These are phyloP conservation scores for Eriosoma lanigerum DNA, from an alignment of 1,140 invertebrate species.

Conservation along the genomic window DNA sequence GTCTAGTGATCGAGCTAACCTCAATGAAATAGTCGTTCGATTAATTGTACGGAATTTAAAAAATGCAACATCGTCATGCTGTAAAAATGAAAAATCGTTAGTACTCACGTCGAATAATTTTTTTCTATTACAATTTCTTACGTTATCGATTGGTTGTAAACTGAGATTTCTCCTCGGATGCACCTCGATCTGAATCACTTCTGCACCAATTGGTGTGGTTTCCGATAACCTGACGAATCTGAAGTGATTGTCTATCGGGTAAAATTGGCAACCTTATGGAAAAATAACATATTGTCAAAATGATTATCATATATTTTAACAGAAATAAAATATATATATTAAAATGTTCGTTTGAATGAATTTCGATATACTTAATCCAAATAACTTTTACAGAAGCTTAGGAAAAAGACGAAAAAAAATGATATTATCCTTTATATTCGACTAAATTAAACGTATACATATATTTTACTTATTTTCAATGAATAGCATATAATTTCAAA, in stretches of 20 bases:
- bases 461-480: no score
- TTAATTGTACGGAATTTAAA: constrained; percentile 73
- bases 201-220: constrained; percentile 67
- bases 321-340: no score
- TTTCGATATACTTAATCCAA: no score
- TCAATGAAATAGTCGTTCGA: constrained; percentile 70
- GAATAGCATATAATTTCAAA: no score
- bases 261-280: constrained; percentile 74
- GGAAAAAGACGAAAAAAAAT: no score
- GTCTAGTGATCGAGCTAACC: constrained; percentile 73
- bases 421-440: no score
- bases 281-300: constrained; percentile 8
- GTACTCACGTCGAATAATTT: not conserved
- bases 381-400: no score
- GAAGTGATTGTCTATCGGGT: constrained; percentile 73
- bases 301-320: no score
- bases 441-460: no score
- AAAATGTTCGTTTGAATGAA: no score
- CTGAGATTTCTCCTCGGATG: constrained; percentile 71
- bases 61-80: constrained; percentile 70
- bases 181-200: constrained; percentile 72
- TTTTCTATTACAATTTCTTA: constrained; percentile 54
- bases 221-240: constrained; percentile 76
- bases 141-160: constrained; percentile 72
- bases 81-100: constrained; percentile 3